Evolutionary conservation across 2,888 invertebrate genomes (phyloP).

Genomic region (Hirtodrosophila histrioides): DNA sequence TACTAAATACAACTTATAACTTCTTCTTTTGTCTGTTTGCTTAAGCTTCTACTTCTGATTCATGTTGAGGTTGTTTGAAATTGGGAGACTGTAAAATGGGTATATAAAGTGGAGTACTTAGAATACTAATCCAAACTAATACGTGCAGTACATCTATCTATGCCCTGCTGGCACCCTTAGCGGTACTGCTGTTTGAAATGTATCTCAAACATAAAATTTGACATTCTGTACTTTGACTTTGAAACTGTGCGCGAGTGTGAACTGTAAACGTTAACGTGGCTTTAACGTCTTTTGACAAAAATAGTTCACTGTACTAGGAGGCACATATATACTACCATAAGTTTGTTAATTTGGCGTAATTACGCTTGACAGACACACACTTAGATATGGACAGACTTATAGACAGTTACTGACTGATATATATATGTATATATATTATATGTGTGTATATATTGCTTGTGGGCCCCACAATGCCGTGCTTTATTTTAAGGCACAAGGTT

Average conservation of each 20-base stretch:
- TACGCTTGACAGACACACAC: slow-evolving; percentile 31
- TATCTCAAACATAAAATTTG: too few relatives aligned
- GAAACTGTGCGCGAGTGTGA: slow-evolving; percentile 43
- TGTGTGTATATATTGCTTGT: slow-evolving; percentile 18
- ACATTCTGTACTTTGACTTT: slow-evolving; percentile 12
- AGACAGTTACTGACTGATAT: slow-evolving; percentile 34
- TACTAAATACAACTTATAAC: too few relatives aligned
- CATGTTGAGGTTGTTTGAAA: slow-evolving; percentile 12
- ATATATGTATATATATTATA: slow-evolving; percentile 1
- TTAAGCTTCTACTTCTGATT: not conserved
- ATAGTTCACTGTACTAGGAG: slow-evolving; percentile 64
- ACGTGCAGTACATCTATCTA: not conserved
- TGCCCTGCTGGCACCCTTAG: slow-evolving; percentile 31
- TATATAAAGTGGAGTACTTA: slow-evolving; percentile 61
- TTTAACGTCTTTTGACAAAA: slow-evolving; percentile 49
- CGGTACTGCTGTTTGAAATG: slow-evolving; percentile 34
- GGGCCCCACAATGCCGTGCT: slow-evolving; percentile 70
- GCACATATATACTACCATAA: slow-evolving; percentile 33
- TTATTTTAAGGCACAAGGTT: slow-evolving; percentile 77
- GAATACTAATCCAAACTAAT: slow-evolving; percentile 41
- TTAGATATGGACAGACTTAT: not conserved
- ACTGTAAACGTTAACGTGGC: slow-evolving; percentile 57
- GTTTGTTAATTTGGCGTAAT: slow-evolving; percentile 71
- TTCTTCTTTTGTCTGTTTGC: too few relatives aligned
- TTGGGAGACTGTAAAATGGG: slow-evolving; percentile 51